A percentile compares a stretch with the other conserved stretches of the same genome.
Evolutionary conservation across 2,113 vertebrate species (phyloP).

Genomic region (Bufo gargarizans): DNA sequence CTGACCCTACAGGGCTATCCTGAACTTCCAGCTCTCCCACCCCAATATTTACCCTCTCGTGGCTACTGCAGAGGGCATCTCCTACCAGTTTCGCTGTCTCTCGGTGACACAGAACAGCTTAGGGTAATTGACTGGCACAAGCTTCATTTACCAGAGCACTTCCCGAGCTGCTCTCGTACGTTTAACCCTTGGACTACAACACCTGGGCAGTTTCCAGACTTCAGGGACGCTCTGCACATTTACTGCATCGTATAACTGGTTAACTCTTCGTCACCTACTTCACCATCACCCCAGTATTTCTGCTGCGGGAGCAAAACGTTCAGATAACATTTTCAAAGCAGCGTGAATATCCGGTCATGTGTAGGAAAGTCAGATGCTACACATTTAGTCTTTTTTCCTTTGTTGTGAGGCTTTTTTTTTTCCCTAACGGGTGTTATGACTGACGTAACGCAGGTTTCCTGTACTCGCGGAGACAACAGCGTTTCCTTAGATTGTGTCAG

Average conservation of each 20-base stretch:
- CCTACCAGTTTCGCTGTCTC: neutral
- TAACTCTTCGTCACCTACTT: neutral
- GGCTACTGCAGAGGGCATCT: neutral
- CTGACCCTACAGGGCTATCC: neutral
- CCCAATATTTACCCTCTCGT: neutral
- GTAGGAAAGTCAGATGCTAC: conserved; percentile 48
- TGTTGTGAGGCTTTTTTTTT: neutral
- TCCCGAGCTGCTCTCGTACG: neutral
- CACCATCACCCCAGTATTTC: neutral
- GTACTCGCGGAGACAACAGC: conserved; percentile 10
- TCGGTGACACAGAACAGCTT: neutral
- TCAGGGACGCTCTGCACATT: neutral
- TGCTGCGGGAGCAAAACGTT: neutral
- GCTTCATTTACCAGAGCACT: neutral
- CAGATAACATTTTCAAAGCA: conserved; percentile 33
- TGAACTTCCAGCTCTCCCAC: too few species aligned
- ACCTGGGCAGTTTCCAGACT: too few species aligned
- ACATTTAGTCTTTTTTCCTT: neutral
- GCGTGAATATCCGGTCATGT: conserved; percentile 34
- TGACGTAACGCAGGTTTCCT: conserved; percentile 38
- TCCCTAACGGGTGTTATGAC: conserved; percentile 25
- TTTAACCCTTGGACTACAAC: neutral
- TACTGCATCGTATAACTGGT: neutral
- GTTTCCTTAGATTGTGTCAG: conserved; percentile 49
- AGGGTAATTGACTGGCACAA: neutral